Evolutionary conservation across 2,113 vertebrate genomes (phyloP).

Genomic region (Sapajus apella): DNA sequence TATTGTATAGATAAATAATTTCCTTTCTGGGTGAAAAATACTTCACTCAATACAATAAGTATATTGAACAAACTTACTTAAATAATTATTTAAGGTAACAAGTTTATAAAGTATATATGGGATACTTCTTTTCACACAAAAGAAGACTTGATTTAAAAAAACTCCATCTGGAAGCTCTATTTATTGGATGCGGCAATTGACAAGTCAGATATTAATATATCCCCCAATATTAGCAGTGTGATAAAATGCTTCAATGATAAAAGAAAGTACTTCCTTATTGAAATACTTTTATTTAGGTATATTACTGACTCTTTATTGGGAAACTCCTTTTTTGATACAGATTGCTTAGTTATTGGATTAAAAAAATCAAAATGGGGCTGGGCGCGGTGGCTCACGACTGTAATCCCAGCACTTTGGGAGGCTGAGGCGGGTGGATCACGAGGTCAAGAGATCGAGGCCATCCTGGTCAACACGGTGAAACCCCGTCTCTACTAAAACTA

Average conservation of each 20-base stretch:
- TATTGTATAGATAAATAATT: conserved; percentile 10
- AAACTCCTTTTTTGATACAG: not conserved
- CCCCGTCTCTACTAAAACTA: no score
- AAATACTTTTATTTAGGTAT: conserved; percentile 43
- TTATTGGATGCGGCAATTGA: conserved; percentile 44
- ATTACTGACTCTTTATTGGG: conserved; percentile 7
- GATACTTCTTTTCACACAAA: not conserved
- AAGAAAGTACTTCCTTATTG: conserved; percentile 57
- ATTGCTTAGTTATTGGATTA: not conserved
- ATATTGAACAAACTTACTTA: not conserved
- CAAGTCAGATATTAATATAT: conserved; percentile 59
- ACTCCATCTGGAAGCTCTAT: not conserved
- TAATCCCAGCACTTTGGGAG: no score
- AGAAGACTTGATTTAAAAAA: conserved; percentile 4
- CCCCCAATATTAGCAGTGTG: conserved; percentile 61
- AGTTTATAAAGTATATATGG: conserved; percentile 23
- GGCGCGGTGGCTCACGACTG: no score
- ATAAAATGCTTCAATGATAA: conserved; percentile 65
- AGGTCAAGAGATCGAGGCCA: no score
- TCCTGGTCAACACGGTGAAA: no score
- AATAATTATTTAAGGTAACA: conserved; percentile 39
- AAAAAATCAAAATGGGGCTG: conserved; percentile 33
- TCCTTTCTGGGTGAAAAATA: conserved; percentile 46
- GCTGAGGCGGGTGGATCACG: no score
- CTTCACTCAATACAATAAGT: not conserved